Evolutionary conservation across 2,797 vertebrate species (phyloP), one percentile per base, ranked within the genome.

Genomic region (Psittacula derbiana): DNA sequence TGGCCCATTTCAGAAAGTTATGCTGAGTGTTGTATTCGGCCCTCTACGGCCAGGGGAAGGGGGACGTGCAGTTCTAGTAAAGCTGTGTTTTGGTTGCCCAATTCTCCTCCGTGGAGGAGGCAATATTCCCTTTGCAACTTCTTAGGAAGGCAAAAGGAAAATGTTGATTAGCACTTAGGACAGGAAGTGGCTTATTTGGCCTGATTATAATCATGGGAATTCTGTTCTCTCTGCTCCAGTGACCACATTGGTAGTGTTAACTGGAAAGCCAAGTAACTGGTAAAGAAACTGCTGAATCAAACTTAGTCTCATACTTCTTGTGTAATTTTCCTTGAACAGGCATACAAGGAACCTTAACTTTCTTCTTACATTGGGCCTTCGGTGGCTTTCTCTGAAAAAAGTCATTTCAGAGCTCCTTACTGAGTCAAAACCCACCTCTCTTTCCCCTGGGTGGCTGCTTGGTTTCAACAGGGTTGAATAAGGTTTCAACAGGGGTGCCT

Each of bases 121-220:
- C 76, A 95, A 78, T 81, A 87, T 64, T 92, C 76, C 90, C 64
- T 25, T 88, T 80, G 65, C n/a, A 93, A 71, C 25, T 82, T 80
- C 79, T 93, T 91, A 90, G 73, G 76, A 93, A 72, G 71, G 92
- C 90, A 95, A 90, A 95, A 95, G 70, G 65, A 93, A 95, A 85
- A 93, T 57, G 96, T 90, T 94, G 89, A 94, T 94, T 96, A 96
- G 80, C 80, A 80, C 87, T 95, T 92, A 88, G 71, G 27, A 72
- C 58, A 92, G 93, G 95, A 97, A 97, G 92, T 95, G 95, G 93
- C 78, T 95, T 94, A 82, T 94, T 96, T 91, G 71, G 65, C 28
- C 46, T 74, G 78, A 81, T 86, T 93, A 74, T 81, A 83, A 94
- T 70, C 74, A 75, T 93, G 93, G 86, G 76, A 96, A 95, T 61